phyloP scores from a whole-genome alignment of 92 coral and sea anemone genomes.

The Meandrina meandrites region DNA sequence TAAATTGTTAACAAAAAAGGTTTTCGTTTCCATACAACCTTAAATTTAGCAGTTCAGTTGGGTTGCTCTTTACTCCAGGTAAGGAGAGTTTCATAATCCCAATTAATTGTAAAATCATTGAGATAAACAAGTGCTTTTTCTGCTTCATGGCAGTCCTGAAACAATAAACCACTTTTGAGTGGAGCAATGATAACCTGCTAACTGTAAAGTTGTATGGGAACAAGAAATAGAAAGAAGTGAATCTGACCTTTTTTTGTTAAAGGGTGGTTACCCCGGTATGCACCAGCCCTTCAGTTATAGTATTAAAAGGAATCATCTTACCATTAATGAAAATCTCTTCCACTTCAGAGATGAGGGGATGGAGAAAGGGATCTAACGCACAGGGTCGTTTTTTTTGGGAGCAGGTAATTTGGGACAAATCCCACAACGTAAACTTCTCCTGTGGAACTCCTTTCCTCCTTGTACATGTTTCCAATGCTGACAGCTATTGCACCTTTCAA shows the following conservation, averaged over 20 bases:
- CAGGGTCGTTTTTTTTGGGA: constrained; percentile 63
- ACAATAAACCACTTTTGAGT: not conserved
- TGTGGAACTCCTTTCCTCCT: constrained; percentile 31
- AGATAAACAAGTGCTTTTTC: not conserved
- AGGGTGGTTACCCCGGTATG: not conserved
- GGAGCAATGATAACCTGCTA: not conserved
- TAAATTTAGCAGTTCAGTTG: too few relatives aligned
- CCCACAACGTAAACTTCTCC: constrained; percentile 69
- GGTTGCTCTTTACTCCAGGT: too few relatives aligned
- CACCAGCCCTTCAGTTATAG: not conserved
- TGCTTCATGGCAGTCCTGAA: not conserved
- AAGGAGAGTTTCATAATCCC: too few relatives aligned
- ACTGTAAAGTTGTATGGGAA: not conserved
- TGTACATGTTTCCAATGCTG: constrained; percentile 45
- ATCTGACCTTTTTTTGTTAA: not conserved
- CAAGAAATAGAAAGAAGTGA: not conserved
- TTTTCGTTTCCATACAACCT: too few relatives aligned
- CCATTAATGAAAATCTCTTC: constrained; percentile 57
- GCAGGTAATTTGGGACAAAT: constrained; percentile 49
- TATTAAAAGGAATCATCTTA: constrained; percentile 15
- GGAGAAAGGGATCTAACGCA: constrained; percentile 60
- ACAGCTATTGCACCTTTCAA: constrained; percentile 47
- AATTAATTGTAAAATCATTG: not conserved
- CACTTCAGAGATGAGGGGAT: constrained; percentile 54
- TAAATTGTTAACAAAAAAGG: not conserved